phyloP scores from a whole-genome alignment of 2,888 invertebrate species.

The Mayetiola destructor region DNA sequence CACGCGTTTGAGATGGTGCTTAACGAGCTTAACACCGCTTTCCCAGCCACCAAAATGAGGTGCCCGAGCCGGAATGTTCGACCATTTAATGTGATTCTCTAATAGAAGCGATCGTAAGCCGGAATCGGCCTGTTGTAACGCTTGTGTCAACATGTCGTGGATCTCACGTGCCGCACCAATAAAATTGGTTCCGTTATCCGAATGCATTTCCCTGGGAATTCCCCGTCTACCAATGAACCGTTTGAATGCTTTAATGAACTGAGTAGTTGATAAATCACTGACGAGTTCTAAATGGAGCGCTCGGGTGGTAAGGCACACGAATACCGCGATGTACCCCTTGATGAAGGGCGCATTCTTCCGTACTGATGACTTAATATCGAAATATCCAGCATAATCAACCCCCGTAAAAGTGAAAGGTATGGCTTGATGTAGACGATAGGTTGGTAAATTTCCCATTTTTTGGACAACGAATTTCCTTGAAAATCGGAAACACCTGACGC shows the following conservation, averaged over 20 bases:
- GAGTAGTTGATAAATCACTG: not conserved
- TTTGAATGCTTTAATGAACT: not conserved
- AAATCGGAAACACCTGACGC: not conserved
- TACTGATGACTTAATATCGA: not conserved
- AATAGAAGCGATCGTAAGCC: not conserved
- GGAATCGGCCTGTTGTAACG: not conserved
- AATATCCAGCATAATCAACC: not conserved
- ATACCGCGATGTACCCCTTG: not conserved
- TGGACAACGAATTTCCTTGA: not conserved
- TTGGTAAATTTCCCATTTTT: not conserved
- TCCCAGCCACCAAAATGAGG: not conserved
- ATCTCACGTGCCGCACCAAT: not conserved
- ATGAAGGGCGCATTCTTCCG: not conserved
- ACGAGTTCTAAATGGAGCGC: not conserved
- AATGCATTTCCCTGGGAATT: not conserved
- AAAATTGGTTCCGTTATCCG: not conserved
- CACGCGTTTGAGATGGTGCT: not conserved
- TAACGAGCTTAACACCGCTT: not conserved
- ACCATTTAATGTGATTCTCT: not conserved
- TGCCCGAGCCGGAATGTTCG: not conserved
- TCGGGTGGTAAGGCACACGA: not conserved
- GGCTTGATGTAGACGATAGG: not conserved
- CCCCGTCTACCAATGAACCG: not conserved
- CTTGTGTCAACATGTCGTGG: not conserved
- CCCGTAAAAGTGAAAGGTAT: not conserved